Conservation (phyloP, 2,888 invertebrate species). For the Mythimna lalbum region DNA sequence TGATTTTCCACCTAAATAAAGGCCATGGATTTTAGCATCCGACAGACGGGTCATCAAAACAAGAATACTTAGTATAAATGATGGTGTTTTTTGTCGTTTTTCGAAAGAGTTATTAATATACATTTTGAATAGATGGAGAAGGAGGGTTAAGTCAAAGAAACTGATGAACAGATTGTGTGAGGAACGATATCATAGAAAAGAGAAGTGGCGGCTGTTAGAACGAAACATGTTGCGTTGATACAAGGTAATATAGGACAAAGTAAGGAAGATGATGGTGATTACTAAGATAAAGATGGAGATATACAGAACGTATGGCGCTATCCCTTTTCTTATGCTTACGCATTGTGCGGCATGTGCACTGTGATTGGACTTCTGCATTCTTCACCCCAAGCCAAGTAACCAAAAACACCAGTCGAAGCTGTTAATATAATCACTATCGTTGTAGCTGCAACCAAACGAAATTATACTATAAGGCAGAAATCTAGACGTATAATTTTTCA, state of each 20-base stretch:
- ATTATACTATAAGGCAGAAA: neutral
- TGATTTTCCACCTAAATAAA: neutral
- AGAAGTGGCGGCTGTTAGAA: no score
- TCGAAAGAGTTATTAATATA: neutral
- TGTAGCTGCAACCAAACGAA: conserved; percentile 74
- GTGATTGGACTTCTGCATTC: conserved; percentile 77
- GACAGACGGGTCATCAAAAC: neutral
- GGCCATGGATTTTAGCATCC: neutral
- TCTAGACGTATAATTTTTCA: neutral
- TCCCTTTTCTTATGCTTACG: conserved; percentile 64
- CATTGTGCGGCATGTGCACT: conserved; percentile 74
- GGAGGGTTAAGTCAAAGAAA: neutral
- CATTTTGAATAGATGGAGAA: neutral
- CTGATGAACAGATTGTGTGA: neutral
- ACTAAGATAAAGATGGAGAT: conserved; percentile 2
- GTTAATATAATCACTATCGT: conserved; percentile 67
- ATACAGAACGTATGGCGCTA: neutral
- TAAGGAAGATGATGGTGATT: neutral
- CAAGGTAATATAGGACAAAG: neutral
- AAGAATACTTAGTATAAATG: neutral
- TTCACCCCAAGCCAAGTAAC: conserved; percentile 84
- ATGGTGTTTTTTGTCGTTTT: no score
- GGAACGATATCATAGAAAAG: neutral
- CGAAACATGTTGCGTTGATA: neutral
- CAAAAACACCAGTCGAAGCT: conserved; percentile 76